A percentile compares a stretch with the other conserved stretches of the same genome.
Evolutionary conservation across 2,797 vertebrate species (phyloP).

Genomic region (Sorex maritimensis): DNA sequence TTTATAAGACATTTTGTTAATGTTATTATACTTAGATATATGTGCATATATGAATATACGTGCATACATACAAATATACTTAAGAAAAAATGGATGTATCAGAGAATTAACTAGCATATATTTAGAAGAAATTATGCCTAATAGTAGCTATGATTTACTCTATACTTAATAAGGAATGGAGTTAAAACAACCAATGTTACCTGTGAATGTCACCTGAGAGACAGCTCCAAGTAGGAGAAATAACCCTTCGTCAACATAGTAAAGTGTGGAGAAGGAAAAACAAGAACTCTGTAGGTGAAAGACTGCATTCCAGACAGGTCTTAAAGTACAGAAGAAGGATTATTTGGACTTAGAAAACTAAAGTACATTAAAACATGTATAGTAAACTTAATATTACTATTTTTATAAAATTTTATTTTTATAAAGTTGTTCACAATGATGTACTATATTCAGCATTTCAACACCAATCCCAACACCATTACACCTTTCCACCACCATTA

Average conservation of each 20-base stretch:
- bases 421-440: too few species aligned
- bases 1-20: conserved; percentile 16
- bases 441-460: too few species aligned
- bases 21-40: background rate
- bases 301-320: background rate
- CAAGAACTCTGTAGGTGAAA: background rate
- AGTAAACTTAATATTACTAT: too few species aligned
- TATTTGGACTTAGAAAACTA: background rate
- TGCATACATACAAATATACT: background rate
- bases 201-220: background rate
- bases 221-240: background rate
- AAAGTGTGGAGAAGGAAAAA: background rate
- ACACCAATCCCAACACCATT: too few species aligned
- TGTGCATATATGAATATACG: background rate
- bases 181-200: background rate
- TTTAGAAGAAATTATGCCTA: background rate
- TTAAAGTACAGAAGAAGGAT: background rate
- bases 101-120: conserved; percentile 16
- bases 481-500: too few species aligned
- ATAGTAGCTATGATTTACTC: background rate
- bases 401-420: too few species aligned
- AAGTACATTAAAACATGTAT: background rate
- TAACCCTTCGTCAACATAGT: background rate
- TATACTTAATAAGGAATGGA: background rate
- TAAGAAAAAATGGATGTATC: background rate